phyloP scores from a whole-genome alignment of 2,888 invertebrate species.

The Papilio elwesi region DNA sequence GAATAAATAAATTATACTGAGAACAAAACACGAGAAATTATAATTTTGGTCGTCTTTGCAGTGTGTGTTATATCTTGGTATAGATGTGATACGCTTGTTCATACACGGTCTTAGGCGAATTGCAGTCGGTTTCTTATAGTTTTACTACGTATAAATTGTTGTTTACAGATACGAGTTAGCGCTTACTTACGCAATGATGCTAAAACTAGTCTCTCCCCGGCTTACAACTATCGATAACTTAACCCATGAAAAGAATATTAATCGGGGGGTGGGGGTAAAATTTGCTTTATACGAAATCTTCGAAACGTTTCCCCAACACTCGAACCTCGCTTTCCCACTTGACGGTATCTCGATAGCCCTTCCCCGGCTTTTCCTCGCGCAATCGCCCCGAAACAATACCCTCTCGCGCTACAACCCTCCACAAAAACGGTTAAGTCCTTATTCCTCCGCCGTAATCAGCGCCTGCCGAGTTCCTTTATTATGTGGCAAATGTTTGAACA shows the following conservation, averaged over 20 bases:
- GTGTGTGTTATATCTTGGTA: too few relatives aligned
- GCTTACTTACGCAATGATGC: background rate
- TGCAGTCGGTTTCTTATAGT: too few relatives aligned
- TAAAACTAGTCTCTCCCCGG: too few relatives aligned
- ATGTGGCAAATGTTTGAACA: constrained; percentile 20
- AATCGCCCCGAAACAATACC: constrained; percentile 49
- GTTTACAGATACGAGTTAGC: background rate
- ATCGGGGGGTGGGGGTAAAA: constrained; percentile 8
- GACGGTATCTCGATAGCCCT: constrained; percentile 49
- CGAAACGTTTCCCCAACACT: constrained; percentile 27
- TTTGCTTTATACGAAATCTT: constrained; percentile 3
- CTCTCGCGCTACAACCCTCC: constrained; percentile 24
- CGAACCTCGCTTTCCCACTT: constrained; percentile 40
- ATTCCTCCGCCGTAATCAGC: constrained; percentile 21
- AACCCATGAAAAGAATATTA: background rate
- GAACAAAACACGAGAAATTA: background rate
- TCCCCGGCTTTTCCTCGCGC: constrained; percentile 47
- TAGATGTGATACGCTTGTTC: too few relatives aligned
- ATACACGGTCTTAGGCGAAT: too few relatives aligned
- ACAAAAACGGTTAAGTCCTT: constrained; percentile 30
- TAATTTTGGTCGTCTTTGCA: background rate
- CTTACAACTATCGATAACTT: background rate
- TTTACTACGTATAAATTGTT: too few relatives aligned
- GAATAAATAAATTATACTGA: background rate
- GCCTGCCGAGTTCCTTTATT: constrained; percentile 7